Conservation (phyloP, 2,797 vertebrate species). For the Denticeps clupeoides region DNA sequence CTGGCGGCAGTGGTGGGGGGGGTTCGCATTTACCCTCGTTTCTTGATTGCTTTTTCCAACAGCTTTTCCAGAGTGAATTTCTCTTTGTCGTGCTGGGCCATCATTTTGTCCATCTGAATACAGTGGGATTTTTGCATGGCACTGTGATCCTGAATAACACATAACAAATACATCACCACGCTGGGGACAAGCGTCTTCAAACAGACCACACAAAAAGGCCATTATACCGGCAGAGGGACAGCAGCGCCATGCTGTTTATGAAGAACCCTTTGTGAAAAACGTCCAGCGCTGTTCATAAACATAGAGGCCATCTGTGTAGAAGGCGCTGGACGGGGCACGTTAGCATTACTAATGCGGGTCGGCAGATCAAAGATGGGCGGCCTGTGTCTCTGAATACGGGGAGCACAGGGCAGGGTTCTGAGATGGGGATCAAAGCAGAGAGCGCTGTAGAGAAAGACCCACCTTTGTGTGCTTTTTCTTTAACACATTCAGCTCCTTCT, state of each 20-base stretch:
- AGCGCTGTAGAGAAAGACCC: slow-evolving; percentile 13
- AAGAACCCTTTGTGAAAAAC: too few species aligned
- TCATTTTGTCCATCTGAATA: slow-evolving; percentile 89
- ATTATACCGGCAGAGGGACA: neutral
- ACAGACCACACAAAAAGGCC: neutral
- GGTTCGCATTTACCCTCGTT: slow-evolving; percentile 74
- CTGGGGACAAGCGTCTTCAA: neutral
- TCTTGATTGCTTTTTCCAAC: slow-evolving; percentile 93
- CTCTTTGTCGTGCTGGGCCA: slow-evolving; percentile 89
- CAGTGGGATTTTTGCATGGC: slow-evolving; percentile 92
- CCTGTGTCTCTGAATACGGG: slow-evolving; percentile 3
- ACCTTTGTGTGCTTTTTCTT: slow-evolving; percentile 98
- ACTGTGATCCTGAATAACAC: slow-evolving; percentile 75
- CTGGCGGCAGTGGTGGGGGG: neutral
- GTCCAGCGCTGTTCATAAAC: too few species aligned
- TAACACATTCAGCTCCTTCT: slow-evolving; percentile 83
- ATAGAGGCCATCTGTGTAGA: too few species aligned
- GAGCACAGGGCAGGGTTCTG: too few species aligned
- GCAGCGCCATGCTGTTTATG: neutral
- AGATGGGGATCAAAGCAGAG: too few species aligned
- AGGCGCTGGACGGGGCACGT: slow-evolving; percentile 28
- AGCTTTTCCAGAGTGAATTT: slow-evolving; percentile 81
- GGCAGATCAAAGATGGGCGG: slow-evolving; percentile 3
- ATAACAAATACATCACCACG: too few species aligned
- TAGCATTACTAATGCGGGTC: slow-evolving; percentile 36